Percentiles rank a stretch among this genome's conserved stretches.
Evolutionary conservation across 2,113 vertebrate genomes (phyloP).

Genomic region (Limnothrissa miodon): DNA sequence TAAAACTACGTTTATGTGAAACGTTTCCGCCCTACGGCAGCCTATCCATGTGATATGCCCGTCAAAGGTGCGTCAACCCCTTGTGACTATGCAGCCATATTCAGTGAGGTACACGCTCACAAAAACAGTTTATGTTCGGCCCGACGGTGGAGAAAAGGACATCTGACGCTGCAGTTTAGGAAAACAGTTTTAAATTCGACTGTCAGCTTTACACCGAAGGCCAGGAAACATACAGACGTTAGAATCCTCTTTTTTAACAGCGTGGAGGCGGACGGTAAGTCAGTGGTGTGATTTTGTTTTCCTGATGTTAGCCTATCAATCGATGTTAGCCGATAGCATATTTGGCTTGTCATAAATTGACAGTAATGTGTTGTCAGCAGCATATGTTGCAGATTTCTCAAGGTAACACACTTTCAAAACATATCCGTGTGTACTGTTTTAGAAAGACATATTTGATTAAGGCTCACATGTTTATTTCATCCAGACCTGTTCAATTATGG

Average conservation of each 20-base stretch:
- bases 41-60: background rate
- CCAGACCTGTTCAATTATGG: background rate
- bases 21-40: background rate
- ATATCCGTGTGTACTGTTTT: background rate
- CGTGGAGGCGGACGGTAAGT: slow-evolving; percentile 33
- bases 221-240: background rate
- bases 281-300: slow-evolving; percentile 13
- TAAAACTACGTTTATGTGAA: background rate
- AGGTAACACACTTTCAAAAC: background rate
- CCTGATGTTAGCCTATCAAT: background rate
- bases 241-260: slow-evolving; percentile 9
- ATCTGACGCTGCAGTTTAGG: slow-evolving; percentile 9
- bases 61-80: slow-evolving; percentile 46
- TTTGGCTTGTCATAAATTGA: slow-evolving; percentile 10
- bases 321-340: slow-evolving; percentile 11
- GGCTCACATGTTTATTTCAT: background rate
- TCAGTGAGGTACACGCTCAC: slow-evolving; percentile 35
- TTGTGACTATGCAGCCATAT: slow-evolving; percentile 57
- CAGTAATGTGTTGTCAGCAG: background rate
- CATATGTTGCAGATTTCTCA: background rate
- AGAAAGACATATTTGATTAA: background rate
- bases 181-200: background rate
- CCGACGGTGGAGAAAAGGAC: background rate
- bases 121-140: slow-evolving; percentile 38
- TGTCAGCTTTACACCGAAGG: background rate